Percentiles rank a stretch among this genome's conserved stretches.
Evolutionary conservation across 2,113 vertebrate genomes (phyloP).

Genomic region (Seriola aureovittata): DNA sequence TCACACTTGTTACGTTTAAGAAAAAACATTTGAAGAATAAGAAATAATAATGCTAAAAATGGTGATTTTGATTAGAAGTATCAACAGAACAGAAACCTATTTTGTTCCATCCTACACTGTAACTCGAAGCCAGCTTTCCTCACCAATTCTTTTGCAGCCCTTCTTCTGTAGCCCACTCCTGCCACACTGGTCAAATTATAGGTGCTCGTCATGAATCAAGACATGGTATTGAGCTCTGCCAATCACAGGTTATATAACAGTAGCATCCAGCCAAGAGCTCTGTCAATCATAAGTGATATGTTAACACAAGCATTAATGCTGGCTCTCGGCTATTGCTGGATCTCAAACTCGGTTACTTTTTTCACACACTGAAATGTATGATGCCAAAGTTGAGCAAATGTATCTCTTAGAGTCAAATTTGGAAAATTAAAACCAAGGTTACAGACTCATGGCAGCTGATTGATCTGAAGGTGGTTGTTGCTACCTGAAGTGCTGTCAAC

Average conservation of each 20-base stretch:
- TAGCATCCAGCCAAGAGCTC: slow-evolving; percentile 44
- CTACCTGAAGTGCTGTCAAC: not conserved
- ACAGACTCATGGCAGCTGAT: not conserved
- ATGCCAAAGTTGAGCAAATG: slow-evolving; percentile 13
- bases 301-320: slow-evolving; percentile 26
- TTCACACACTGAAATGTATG: slow-evolving; percentile 20
- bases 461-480: too few species aligned
- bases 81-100: not conserved
- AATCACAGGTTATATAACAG: slow-evolving; percentile 55
- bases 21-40: not conserved
- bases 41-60: not conserved
- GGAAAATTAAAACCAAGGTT: not conserved
- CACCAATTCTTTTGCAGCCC: not conserved
- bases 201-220: slow-evolving; percentile 32
- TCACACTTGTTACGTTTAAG: slow-evolving; percentile 8
- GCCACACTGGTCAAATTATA: slow-evolving; percentile 7
- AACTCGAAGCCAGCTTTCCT: slow-evolving; percentile 7
- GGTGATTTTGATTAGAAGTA: not conserved
- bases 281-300: slow-evolving; percentile 59
- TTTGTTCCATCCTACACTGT: slow-evolving; percentile 10
- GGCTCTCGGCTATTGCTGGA: slow-evolving; percentile 36
- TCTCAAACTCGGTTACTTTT: slow-evolving; percentile 15
- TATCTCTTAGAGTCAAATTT: not conserved
- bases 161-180: not conserved
- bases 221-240: slow-evolving; percentile 45